Percentiles rank a stretch among this genome's conserved stretches.
phyloP scores from a whole-genome alignment of 2,797 vertebrate species.

The Myripristis jacobus region DNA sequence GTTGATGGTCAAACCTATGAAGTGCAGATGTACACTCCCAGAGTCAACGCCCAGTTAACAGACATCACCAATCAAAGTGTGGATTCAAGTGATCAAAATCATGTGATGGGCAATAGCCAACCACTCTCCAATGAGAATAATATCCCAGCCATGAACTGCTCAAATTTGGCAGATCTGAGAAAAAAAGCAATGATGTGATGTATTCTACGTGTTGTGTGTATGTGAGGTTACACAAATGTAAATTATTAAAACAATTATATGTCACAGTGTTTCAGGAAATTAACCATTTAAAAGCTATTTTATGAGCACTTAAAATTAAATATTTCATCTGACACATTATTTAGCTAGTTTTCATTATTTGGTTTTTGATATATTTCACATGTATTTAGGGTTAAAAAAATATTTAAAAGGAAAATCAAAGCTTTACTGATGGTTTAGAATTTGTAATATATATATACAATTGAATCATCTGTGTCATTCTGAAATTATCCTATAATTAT shows the following conservation, averaged over 20 bases:
- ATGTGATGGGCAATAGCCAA: slow-evolving; percentile 29
- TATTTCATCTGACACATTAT: not conserved
- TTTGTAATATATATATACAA: not conserved
- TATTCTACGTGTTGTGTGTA: slow-evolving; percentile 17
- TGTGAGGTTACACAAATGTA: not conserved
- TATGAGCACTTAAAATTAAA: not conserved
- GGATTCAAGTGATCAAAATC: slow-evolving; percentile 16
- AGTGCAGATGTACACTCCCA: slow-evolving; percentile 46
- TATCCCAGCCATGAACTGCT: slow-evolving; percentile 15
- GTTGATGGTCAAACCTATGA: slow-evolving; percentile 53
- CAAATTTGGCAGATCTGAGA: slow-evolving; percentile 25
- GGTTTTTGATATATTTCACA: not conserved
- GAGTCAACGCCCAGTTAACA: slow-evolving; percentile 17
- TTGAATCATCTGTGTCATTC: slow-evolving; percentile 4
- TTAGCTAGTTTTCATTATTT: not conserved
- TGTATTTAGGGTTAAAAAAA: not conserved
- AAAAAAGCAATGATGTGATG: not conserved
- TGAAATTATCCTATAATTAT: slow-evolving; percentile 6
- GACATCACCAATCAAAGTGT: slow-evolving; percentile 24
- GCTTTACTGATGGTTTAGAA: slow-evolving; percentile 2
- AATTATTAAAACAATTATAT: not conserved
- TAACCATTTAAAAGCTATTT: not conserved
- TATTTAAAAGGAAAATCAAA: slow-evolving; percentile 16
- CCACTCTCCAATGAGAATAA: slow-evolving; percentile 18
- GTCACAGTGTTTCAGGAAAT: slow-evolving; percentile 1